Evolutionary conservation across 2,797 vertebrate species (phyloP).

Genomic region (Pempheris klunzingeri): DNA sequence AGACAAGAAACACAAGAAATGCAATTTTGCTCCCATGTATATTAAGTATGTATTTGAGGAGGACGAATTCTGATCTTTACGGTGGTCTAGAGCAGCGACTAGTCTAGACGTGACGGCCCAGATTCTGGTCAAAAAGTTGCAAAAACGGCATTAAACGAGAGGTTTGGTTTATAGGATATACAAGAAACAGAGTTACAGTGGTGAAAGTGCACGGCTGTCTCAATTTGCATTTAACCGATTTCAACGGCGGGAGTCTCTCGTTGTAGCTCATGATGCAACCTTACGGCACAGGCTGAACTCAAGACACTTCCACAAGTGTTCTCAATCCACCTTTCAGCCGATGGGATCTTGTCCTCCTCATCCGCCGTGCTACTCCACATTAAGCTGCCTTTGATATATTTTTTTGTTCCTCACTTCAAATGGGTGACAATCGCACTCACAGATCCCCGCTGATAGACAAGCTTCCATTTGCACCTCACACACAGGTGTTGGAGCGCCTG

Average conservation of each 20-base stretch:
- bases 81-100: too few species aligned
- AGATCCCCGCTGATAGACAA: slow-evolving; percentile 37
- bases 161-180: not conserved
- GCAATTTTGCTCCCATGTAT: not conserved
- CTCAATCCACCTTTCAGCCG: slow-evolving; percentile 41
- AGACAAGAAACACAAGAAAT: too few species aligned
- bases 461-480: slow-evolving; percentile 23
- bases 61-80: too few species aligned
- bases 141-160: not conserved
- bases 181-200: slow-evolving; percentile 9
- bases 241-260: slow-evolving; percentile 10
- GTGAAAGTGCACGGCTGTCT: not conserved
- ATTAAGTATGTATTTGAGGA: too few species aligned
- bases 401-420: slow-evolving; percentile 42
- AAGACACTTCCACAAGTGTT: slow-evolving; percentile 30
- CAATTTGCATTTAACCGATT: slow-evolving; percentile 21
- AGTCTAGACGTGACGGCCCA: not conserved
- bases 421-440: slow-evolving; percentile 46
- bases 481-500: slow-evolving; percentile 19
- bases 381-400: slow-evolving; percentile 49
- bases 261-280: slow-evolving; percentile 41
- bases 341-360: slow-evolving; percentile 47
- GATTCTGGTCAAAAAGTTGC: not conserved
- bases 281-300: slow-evolving; percentile 23
- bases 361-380: slow-evolving; percentile 25